Conservation (phyloP, 2,888 invertebrate species). For the Aspidiotus destructor region DNA sequence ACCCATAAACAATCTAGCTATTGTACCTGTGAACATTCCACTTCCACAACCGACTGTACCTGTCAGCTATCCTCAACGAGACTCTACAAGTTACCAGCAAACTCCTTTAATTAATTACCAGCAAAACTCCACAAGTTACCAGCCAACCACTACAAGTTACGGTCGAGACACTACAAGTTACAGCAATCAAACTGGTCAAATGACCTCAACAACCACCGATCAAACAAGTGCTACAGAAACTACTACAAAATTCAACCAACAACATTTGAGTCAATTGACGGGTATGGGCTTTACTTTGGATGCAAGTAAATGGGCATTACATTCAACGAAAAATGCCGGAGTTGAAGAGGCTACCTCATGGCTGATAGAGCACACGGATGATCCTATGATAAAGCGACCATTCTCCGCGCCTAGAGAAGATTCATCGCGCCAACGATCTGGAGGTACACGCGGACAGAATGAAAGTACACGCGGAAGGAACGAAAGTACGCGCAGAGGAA, state of each 20-base stretch:
- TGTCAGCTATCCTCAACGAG: no score
- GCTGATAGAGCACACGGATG: slow-evolving; percentile 92
- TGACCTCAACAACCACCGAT: no score
- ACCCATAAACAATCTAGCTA: no score
- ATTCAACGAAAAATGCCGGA: slow-evolving; percentile 73
- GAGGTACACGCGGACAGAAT: neutral
- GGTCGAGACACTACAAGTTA: no score
- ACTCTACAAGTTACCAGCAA: no score
- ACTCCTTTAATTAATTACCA: no score
- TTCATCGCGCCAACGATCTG: no score
- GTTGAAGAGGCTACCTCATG: slow-evolving; percentile 81
- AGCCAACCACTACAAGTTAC: no score
- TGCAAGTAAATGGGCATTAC: slow-evolving; percentile 80
- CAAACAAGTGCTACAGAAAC: neutral
- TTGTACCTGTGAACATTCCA: no score
- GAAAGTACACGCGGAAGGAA: slow-evolving; percentile 12
- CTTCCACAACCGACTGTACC: no score
- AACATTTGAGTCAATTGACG: slow-evolving; percentile 44
- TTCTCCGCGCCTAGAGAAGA: neutral
- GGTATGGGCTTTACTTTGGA: slow-evolving; percentile 88
- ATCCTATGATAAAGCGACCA: slow-evolving; percentile 46
- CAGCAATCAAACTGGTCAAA: no score
- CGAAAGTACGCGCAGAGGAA: neutral
- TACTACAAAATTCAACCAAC: slow-evolving; percentile 45
- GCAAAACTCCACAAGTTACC: no score